These are phyloP conservation scores for Chrysina gloriosa DNA, from an alignment of 2,888 invertebrate genomes.

Conservation along the genomic window DNA sequence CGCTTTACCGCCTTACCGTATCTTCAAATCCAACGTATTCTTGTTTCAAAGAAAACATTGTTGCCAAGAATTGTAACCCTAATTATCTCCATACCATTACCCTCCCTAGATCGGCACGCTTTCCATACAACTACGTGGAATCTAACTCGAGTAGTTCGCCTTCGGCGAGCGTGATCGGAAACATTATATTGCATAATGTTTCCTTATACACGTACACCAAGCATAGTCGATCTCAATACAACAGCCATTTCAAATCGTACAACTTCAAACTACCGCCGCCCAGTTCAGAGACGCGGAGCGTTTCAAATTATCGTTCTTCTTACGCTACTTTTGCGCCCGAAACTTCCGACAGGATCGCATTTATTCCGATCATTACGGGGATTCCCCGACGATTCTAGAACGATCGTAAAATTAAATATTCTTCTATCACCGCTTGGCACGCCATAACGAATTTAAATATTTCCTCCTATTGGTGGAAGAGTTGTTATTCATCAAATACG, in stretches of 20 bases:
- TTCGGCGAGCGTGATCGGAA: slow-evolving; percentile 7
- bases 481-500: neutral
- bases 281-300: neutral
- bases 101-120: too few relatives aligned
- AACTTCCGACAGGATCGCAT: neutral
- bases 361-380: neutral
- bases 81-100: too few relatives aligned
- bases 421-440: slow-evolving; percentile 11
- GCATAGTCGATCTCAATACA: slow-evolving; percentile 3
- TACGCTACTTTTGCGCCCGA: neutral
- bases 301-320: slow-evolving; percentile 11
- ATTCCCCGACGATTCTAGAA: neutral
- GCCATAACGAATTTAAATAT: slow-evolving; percentile 20
- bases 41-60: too few relatives aligned
- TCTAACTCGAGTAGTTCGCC: neutral
- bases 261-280: neutral
- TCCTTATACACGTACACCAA: neutral
- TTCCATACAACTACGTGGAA: neutral
- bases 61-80: too few relatives aligned
- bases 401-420: slow-evolving; percentile 23
- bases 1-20: too few relatives aligned
- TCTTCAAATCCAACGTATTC: too few relatives aligned
- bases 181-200: slow-evolving; percentile 20
- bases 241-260: slow-evolving; percentile 6
- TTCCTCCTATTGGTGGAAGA: neutral